These are phyloP conservation scores for Drosophila nannoptera DNA, from an alignment of 1,140 invertebrate species.

Conservation along the genomic window DNA sequence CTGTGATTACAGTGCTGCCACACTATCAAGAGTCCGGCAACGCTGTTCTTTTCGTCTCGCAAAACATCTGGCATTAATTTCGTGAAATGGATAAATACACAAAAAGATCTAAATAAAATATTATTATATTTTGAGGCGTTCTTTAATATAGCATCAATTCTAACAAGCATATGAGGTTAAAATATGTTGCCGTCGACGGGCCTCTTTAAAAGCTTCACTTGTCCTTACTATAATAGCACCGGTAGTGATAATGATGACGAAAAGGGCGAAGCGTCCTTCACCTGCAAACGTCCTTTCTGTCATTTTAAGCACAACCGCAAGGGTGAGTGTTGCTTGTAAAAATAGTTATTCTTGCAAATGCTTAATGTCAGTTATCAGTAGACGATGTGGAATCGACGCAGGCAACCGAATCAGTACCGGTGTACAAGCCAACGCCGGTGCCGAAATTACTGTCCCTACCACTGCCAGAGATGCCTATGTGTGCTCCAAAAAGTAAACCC, in stretches of 20 bases:
- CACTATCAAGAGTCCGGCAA: conserved; percentile 29
- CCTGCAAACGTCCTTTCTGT: conserved; percentile 92
- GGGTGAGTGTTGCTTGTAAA: conserved; percentile 78
- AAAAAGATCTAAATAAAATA: conserved; percentile 35
- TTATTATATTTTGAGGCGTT: conserved; percentile 30
- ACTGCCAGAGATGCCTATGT: conserved; percentile 54
- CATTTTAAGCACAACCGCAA: conserved; percentile 90
- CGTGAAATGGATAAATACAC: conserved; percentile 50
- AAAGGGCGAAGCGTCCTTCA: conserved; percentile 33
- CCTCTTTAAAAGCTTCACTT: conserved; percentile 89
- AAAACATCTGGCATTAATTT: conserved; percentile 41
- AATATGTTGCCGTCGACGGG: conserved; percentile 92
- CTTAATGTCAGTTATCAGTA: conserved; percentile 27
- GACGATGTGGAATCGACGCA: conserved; percentile 55
- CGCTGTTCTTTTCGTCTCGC: conserved; percentile 10
- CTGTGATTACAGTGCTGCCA: conserved; percentile 39
- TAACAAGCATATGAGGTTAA: neutral
- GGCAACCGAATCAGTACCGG: conserved; percentile 40
- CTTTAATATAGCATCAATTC: conserved; percentile 22
- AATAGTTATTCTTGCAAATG: neutral
- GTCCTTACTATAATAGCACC: conserved; percentile 88
- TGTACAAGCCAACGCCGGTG: conserved; percentile 59
- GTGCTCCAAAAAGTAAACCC: conserved; percentile 48
- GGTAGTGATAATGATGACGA: conserved; percentile 18
- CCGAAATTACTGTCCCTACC: conserved; percentile 69